These are phyloP conservation scores for Mycteria americana DNA, from an alignment of 2,797 vertebrate species.

Conservation along the genomic window DNA sequence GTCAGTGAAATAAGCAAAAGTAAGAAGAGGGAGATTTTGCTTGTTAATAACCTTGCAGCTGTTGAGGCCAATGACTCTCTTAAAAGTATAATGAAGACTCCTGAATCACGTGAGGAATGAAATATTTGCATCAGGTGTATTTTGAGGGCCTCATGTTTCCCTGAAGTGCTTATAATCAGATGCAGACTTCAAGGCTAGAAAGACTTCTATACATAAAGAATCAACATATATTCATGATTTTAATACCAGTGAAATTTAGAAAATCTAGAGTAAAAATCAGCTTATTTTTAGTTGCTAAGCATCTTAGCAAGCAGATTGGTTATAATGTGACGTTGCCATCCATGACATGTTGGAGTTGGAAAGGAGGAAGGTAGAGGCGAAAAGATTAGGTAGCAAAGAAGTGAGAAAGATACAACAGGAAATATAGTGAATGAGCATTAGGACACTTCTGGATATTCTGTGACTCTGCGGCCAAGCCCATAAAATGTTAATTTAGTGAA, in stretches of 20 bases:
- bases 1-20: neutral
- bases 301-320: neutral
- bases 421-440: neutral
- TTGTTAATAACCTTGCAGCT: neutral
- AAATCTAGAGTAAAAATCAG: neutral
- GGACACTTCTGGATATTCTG: neutral
- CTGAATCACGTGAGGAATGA: fast-evolving
- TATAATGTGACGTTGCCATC: neutral
- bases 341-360: neutral
- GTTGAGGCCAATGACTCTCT: neutral
- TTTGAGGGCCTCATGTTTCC: neutral
- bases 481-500: neutral
- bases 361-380: neutral
- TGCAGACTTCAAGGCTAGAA: neutral
- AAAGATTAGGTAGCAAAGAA: neutral
- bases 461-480: neutral
- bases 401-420: neutral
- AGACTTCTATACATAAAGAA: fast-evolving
- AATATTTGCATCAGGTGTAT: neutral
- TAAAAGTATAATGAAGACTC: neutral
- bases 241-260: neutral
- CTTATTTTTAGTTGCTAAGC: neutral
- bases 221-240: neutral
- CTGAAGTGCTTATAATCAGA: neutral
- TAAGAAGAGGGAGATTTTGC: neutral